Conservation (phyloP, 2,888 invertebrate species). For the Trachelus iudaicus region DNA sequence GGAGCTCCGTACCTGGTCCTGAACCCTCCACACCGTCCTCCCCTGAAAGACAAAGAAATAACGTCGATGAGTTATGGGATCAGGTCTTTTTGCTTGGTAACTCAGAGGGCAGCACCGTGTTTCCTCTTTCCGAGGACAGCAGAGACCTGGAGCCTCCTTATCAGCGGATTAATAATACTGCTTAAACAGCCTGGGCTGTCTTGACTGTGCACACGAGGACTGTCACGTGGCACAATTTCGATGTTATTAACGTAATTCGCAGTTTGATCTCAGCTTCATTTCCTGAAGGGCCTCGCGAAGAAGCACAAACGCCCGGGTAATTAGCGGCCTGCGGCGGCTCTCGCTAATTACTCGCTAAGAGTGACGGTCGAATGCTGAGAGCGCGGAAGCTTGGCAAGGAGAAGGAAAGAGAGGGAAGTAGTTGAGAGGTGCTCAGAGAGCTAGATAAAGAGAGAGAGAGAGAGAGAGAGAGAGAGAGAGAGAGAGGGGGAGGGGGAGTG, state of each 20-base stretch:
- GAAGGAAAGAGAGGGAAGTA: not conserved
- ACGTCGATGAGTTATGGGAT: too few relatives aligned
- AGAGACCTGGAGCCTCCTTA: too few relatives aligned
- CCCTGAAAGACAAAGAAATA: constrained; percentile 67
- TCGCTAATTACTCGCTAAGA: constrained; percentile 34
- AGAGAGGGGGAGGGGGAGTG: not conserved
- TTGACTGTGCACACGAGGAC: not conserved
- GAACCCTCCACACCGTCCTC: constrained; percentile 66
- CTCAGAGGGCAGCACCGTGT: too few relatives aligned
- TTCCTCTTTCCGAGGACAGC: too few relatives aligned
- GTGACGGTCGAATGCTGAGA: constrained; percentile 7
- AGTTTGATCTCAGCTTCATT: constrained; percentile 31
- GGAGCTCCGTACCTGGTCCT: constrained; percentile 62
- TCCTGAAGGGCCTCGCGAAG: constrained; percentile 26
- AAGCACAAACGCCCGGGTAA: constrained; percentile 27
- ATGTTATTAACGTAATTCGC: constrained; percentile 29
- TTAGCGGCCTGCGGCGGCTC: constrained; percentile 30
- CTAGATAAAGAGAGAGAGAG: not conserved
- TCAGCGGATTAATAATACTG: too few relatives aligned
- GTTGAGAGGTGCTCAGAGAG: not conserved
- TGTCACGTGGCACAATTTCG: constrained; percentile 2
- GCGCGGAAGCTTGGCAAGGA: not conserved
- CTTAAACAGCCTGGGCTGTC: too few relatives aligned
- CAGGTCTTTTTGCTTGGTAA: too few relatives aligned
- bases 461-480: not conserved